A percentile compares a stretch with the other conserved stretches of the same genome.
These are phyloP conservation scores for Cantharis lateralis DNA, from an alignment of 2,888 invertebrate species.

Conservation along the genomic window DNA sequence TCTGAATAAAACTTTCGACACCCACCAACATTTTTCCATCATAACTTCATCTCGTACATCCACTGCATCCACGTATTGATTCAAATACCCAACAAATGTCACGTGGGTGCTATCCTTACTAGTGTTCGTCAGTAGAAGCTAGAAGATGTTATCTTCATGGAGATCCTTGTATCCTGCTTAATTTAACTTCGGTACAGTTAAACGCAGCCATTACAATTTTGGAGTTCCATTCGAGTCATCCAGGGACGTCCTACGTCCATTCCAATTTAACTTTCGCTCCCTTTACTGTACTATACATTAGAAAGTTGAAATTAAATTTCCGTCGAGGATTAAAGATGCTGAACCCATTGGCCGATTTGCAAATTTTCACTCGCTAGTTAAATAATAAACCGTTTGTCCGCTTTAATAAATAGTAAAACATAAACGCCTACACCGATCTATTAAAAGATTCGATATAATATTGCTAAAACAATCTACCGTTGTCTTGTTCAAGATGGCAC, in stretches of 20 bases:
- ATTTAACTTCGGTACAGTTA: not conserved
- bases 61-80: not conserved
- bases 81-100: not conserved
- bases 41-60: not conserved
- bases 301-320: not conserved
- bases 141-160: not conserved
- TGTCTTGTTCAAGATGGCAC: not conserved
- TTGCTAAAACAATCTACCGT: not conserved
- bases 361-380: not conserved
- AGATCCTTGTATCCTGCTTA: not conserved
- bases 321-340: not conserved
- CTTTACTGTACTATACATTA: not conserved
- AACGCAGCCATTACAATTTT: not conserved
- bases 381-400: not conserved
- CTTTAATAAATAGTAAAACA: not conserved
- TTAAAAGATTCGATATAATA: not conserved
- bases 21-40: not conserved
- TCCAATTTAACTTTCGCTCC: not conserved
- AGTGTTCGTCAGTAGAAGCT: not conserved
- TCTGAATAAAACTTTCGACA: not conserved
- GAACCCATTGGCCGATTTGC: not conserved
- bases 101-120: not conserved
- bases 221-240: not conserved
- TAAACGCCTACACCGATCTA: not conserved
- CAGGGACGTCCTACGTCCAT: not conserved